phyloP scores from a whole-genome alignment of 2,797 vertebrate genomes.

The Gymnodraco acuticeps region DNA sequence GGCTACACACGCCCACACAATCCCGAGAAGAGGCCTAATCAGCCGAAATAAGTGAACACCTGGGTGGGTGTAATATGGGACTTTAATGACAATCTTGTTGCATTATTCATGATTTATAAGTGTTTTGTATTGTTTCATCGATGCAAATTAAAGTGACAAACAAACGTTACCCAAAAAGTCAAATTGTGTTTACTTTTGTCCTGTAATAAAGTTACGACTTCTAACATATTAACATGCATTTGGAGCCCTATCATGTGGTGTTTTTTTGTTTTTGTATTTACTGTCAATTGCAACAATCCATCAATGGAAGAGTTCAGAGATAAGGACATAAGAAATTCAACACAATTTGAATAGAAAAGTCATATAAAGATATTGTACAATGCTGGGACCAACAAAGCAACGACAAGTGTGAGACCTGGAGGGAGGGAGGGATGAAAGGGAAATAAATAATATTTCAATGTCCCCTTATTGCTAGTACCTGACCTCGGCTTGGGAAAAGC shows the following conservation, averaged over 20 bases:
- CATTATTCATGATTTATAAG: conserved; percentile 25
- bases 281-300: conserved; percentile 1
- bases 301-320: conserved; percentile 19
- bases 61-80: conserved; percentile 15
- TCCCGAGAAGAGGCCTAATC: conserved; percentile 25
- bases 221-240: background rate
- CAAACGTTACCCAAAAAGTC: background rate
- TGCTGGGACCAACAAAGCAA: conserved; percentile 27
- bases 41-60: conserved; percentile 12
- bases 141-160: background rate
- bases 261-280: too few relatives aligned
- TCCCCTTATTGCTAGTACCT: conserved; percentile 57
- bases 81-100: conserved; percentile 12
- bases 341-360: conserved; percentile 5
- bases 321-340: conserved; percentile 6
- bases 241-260: background rate
- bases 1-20: background rate
- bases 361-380: conserved; percentile 18
- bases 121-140: background rate
- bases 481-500: conserved; percentile 50
- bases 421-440: conserved; percentile 12
- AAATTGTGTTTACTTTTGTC: background rate
- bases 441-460: conserved; percentile 54
- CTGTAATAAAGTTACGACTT: background rate
- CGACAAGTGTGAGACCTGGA: conserved; percentile 23